Evolutionary conservation across 2,113 vertebrate genomes (phyloP).

Genomic region (Hepsetus odoe): DNA sequence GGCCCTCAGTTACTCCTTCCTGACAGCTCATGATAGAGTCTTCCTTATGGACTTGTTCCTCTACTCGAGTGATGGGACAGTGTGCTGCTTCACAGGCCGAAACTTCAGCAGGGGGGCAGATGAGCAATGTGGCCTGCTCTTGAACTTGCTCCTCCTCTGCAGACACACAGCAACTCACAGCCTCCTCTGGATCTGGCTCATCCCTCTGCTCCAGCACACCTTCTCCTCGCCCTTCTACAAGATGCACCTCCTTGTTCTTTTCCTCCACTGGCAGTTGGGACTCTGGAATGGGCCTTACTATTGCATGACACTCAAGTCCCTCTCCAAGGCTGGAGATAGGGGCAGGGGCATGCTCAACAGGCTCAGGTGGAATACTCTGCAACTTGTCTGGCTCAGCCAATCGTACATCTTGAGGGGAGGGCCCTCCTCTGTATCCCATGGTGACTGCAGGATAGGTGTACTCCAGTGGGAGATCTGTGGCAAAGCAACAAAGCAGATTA

Average conservation of each 20-base stretch:
- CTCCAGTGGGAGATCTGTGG: conserved; percentile 84
- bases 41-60: conserved; percentile 60
- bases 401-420: conserved; percentile 74
- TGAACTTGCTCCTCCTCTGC: conserved; percentile 50
- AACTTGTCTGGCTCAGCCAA: conserved; percentile 85
- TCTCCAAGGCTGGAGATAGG: conserved; percentile 64
- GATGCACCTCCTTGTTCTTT: conserved; percentile 45
- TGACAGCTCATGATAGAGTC: conserved; percentile 66
- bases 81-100: conserved; percentile 61
- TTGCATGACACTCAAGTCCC: conserved; percentile 66
- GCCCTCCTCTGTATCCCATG: conserved; percentile 79
- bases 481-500: conserved; percentile 37
- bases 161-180: conserved; percentile 35
- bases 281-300: conserved; percentile 68
- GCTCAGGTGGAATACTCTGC: conserved; percentile 81
- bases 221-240: conserved; percentile 48
- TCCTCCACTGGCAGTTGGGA: conserved; percentile 59
- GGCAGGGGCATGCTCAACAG: conserved; percentile 60
- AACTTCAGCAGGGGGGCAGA: conserved; percentile 64
- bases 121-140: conserved; percentile 55
- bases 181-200: conserved; percentile 59
- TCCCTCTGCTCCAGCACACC: conserved; percentile 60
- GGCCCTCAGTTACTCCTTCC: conserved; percentile 57
- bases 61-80: conserved; percentile 60
- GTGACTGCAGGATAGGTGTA: conserved; percentile 78